Base-by-base conservation (phyloP, 1,140 invertebrate genomes). In the Scaptodrosophila lebanonensis region DNA sequence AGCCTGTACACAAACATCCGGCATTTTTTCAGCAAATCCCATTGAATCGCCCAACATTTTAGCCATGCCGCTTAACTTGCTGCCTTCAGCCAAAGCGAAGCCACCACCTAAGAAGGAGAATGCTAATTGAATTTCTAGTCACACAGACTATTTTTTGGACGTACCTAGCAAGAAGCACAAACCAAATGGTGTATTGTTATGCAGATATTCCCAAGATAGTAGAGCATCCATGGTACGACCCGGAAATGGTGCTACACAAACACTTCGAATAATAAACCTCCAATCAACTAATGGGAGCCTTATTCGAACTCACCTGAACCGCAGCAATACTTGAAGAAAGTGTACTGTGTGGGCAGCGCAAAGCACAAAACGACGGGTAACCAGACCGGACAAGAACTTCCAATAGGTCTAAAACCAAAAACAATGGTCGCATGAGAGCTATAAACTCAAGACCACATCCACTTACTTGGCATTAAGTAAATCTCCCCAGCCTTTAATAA, bases 1-100 rank as follows among this genome's bases (percentile, higher is more conserved):
- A 1, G 89, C 70, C 36, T 93, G 84, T 15, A 92, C 89, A 1
- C 90, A 4, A 1, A 86, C 48, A 0, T 83, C 77, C 0, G 88
- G 89, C 2, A 92, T 69, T 0, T 73, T 64, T 1, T 86, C 47
- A 0, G 92, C 86, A 0, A 88, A 89, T 11, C 77, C 83, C 2
- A 94, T 84, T 1, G 91, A 89, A 0, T 90, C 66, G 0, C 94
- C 95, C 20, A 97, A 88, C 87, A 93, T 90, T 9, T 87, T 84
- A 0, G 95, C 95, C 57, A 97, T 90, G 0, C 92, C 93, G 1
- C 94, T 95, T 0, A 87, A 89, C 58, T 93, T 91, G 51, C 93
- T 93, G 17, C 92, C 95, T 47, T 94, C 91, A 0, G 96, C 95
- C 9, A 98, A 88, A 0, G 95, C 95, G 87, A 97, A 97, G 0